Base-by-base conservation (phyloP, 2,888 invertebrate genomes). In the Brassicogethes aeneus region DNA sequence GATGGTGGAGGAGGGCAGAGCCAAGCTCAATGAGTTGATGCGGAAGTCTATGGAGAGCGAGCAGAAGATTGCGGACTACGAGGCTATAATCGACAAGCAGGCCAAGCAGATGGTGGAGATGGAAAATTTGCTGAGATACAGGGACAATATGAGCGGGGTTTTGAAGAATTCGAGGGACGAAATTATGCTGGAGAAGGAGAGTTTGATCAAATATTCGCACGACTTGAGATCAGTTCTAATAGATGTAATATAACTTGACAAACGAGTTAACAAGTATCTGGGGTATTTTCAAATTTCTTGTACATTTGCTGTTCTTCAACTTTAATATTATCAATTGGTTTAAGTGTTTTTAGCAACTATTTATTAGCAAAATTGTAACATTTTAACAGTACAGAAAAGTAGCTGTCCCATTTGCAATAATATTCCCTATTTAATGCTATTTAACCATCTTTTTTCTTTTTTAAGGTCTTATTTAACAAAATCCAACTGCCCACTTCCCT, bases 111-210 rank as follows among this genome's bases (percentile, higher is more conserved):
- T 79, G 60, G 72, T 71, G 52, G 75, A 77, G 54, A 76, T 78
- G 70, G 75, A 75, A 63, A 76, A 75, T 59, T 69, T 77, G 51
- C 68, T 79, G 50, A 76, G 76, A 68, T 74, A 75, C 53, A 70
- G 77, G 7, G 77, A 78, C 47, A 79, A 77, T 51, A 60, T 80
- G 47, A 73, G 78, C 49, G 72, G 70, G 35, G 69, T 78, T 62
- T 62, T 79, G 44, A 76, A 77, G 57, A 51, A 56, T 0, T 62
- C 64, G 34, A 73, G 73, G 48, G 74, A 75, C 51, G 75, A 75
- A 48, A 65, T 73, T 1, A 67, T 74, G 43, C 70, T 73, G 52
- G 73, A 73, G 54, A 71, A 70, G 39, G 71, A 73, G 50, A 65
- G 62, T 43, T 45, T 66, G 15, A 54, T 55, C 15, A 56, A 54